Percentiles rank a stretch among this genome's conserved stretches.
phyloP scores from a whole-genome alignment of 1,140 invertebrate species.

The Heterodera schachtii region DNA sequence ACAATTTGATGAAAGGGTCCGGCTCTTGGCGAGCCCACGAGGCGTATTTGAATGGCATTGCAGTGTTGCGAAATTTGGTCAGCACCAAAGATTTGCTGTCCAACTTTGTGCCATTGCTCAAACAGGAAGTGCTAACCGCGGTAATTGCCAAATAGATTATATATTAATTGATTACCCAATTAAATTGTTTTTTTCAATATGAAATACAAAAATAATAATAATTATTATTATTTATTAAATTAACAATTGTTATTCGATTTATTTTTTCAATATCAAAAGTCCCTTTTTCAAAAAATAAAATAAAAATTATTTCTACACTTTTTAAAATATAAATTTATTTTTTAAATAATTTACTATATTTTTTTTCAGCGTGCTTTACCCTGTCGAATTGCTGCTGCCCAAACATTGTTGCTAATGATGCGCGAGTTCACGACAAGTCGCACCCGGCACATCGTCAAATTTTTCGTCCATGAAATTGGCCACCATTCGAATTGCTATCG shows the following conservation, averaged over 20 bases:
- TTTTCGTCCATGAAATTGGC: constrained; percentile 66
- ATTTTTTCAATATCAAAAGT: too few species aligned
- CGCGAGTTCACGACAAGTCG: constrained; percentile 64
- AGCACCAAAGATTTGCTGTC: constrained; percentile 41
- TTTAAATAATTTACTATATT: neutral
- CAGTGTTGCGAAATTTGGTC: constrained; percentile 44
- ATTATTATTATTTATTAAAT: too few species aligned
- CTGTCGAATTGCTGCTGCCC: constrained; percentile 66
- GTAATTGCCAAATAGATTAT: constrained; percentile 45
- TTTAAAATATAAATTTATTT: neutral
- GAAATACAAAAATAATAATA: too few species aligned
- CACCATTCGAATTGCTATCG: constrained; percentile 67
- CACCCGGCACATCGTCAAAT: constrained; percentile 65
- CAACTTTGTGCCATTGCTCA: constrained; percentile 57
- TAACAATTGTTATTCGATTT: too few species aligned
- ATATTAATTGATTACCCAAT: too few species aligned
- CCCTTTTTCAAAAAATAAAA: too few species aligned
- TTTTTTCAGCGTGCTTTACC: constrained; percentile 67
- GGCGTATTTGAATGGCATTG: constrained; percentile 55
- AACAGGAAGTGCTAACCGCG: constrained; percentile 61
- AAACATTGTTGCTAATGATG: constrained; percentile 66
- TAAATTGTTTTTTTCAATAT: too few species aligned
- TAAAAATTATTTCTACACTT: too few species aligned
- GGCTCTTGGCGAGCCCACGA: constrained; percentile 62
- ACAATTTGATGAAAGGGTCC: constrained; percentile 55